Evolutionary conservation across 2,797 vertebrate species (phyloP).

Genomic region (Orientallactaga sibirica): DNA sequence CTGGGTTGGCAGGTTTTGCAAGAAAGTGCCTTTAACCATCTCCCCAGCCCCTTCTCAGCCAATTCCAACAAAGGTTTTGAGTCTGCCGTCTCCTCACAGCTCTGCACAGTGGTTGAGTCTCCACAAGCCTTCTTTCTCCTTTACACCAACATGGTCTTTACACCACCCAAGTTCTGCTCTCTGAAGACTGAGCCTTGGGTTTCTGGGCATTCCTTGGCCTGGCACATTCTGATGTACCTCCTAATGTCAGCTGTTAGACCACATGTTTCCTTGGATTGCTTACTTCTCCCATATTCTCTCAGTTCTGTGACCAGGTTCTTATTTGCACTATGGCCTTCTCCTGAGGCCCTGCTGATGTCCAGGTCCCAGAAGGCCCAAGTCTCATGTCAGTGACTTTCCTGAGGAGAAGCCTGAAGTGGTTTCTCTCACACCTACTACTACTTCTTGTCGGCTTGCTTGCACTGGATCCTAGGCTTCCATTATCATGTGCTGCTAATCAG

Average conservation of each 20-base stretch:
- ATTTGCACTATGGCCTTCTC: not conserved
- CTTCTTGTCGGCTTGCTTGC: not conserved
- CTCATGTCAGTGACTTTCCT: not conserved
- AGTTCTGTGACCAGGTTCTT: not conserved
- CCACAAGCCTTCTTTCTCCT: not conserved
- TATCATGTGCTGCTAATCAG: not conserved
- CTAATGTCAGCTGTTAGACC: not conserved
- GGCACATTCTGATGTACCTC: not conserved
- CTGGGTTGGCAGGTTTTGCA: too few species aligned
- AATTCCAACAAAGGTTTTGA: constrained; percentile 17
- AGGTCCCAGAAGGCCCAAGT: not conserved
- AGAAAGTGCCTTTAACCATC: too few species aligned
- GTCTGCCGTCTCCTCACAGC: not conserved
- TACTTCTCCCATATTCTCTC: not conserved
- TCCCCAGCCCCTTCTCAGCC: not conserved
- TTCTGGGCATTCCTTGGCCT: not conserved
- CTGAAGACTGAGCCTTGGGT: not conserved
- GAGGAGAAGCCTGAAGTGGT: not conserved
- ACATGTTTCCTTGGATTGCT: not conserved
- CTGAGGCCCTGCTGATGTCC: not conserved
- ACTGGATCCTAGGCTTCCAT: not conserved
- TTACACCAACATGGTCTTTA: not conserved
- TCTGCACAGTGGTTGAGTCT: not conserved
- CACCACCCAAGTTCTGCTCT: not conserved
- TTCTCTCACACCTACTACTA: not conserved